Percentiles rank a stretch among this genome's conserved stretches.
These are phyloP conservation scores for Aplidium turbinatum DNA, from an alignment of 23 tunicate genomes.

Conservation along the genomic window DNA sequence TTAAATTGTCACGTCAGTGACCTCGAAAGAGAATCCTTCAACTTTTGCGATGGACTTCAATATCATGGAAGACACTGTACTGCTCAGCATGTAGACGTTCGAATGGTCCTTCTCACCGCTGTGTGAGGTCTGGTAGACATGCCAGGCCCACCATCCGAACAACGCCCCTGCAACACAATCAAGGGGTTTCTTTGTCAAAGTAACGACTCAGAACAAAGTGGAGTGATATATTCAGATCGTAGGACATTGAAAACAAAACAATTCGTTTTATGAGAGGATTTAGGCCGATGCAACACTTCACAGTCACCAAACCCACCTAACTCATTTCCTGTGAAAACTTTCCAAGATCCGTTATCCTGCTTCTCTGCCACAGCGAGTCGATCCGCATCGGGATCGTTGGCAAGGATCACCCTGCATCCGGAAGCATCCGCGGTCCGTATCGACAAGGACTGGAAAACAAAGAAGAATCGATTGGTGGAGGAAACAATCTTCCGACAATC, in stretches of 20 bases:
- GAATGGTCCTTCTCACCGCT: slow-evolving; percentile 33
- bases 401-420: slow-evolving; percentile 73
- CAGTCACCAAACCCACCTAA: slow-evolving; percentile 82
- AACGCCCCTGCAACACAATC: slow-evolving; percentile 77
- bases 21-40: slow-evolving; percentile 93
- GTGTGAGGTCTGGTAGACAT: slow-evolving; percentile 39
- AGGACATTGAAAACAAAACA: no score
- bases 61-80: slow-evolving; percentile 95
- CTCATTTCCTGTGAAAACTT: slow-evolving; percentile 93
- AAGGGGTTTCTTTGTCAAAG: no score
- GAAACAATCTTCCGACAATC: no score
- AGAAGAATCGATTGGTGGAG: no score
- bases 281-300: no score
- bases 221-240: no score
- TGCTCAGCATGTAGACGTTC: slow-evolving; percentile 86
- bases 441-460: slow-evolving; percentile 61
- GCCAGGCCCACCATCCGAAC: slow-evolving; percentile 99
- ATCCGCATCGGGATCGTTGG: slow-evolving; percentile 99
- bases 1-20: no score
- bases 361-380: slow-evolving; percentile 97
- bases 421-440: slow-evolving; percentile 79
- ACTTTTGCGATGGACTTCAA: slow-evolving; percentile 62
- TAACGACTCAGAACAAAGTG: no score
- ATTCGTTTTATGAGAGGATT: no score
- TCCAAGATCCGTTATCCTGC: slow-evolving; percentile 72